Evolutionary conservation across 2,797 vertebrate species (phyloP).

Genomic region (Setipinna tenuifilis): DNA sequence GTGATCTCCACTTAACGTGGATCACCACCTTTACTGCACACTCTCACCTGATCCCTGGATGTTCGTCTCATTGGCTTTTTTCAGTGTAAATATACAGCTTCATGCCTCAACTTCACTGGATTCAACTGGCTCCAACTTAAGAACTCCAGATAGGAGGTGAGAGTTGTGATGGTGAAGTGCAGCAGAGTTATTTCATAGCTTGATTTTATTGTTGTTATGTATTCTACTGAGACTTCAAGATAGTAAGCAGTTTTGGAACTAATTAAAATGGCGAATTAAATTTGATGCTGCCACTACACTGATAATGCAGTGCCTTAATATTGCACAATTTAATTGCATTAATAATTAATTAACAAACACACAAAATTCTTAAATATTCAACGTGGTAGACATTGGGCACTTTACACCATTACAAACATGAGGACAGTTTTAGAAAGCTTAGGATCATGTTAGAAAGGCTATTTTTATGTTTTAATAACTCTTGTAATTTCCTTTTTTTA

Average conservation of each 20-base stretch:
- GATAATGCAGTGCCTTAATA: conserved; percentile 44
- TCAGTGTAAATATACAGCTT: neutral
- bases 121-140: neutral
- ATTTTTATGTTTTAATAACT: neutral
- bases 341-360: neutral
- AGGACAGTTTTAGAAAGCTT: neutral
- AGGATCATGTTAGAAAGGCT: neutral
- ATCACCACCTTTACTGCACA: neutral
- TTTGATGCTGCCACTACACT: conserved; percentile 49
- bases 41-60: neutral
- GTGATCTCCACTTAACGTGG: neutral
- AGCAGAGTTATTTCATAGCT: conserved; percentile 24
- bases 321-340: conserved; percentile 28
- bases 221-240: conserved; percentile 36
- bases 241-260: conserved; percentile 45
- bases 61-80: neutral
- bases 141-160: neutral
- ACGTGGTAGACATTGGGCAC: neutral
- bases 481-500: neutral
- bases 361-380: conserved; percentile 12
- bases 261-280: conserved; percentile 56
- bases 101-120: neutral
- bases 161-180: neutral
- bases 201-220: conserved; percentile 18
- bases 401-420: neutral